phyloP scores from a whole-genome alignment of 2,797 vertebrate species.

The Morus bassanus region DNA sequence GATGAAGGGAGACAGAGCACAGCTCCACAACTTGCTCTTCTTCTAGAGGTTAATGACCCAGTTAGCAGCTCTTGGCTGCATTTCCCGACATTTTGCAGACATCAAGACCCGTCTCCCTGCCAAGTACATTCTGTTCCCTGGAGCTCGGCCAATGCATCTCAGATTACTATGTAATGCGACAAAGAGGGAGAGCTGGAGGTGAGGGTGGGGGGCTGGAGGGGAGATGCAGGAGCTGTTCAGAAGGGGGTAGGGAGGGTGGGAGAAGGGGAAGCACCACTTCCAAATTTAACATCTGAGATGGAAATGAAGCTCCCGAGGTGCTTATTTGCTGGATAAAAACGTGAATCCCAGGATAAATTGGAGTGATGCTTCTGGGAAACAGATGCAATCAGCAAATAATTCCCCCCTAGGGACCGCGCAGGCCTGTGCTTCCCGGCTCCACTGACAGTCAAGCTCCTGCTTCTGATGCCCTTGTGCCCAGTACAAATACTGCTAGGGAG shows the following conservation, averaged over 20 bases:
- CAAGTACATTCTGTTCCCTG: constrained; percentile 87
- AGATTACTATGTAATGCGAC: constrained; percentile 83
- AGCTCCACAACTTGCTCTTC: constrained; percentile 78
- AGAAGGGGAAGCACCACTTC: constrained; percentile 64
- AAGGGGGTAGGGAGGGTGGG: constrained; percentile 33
- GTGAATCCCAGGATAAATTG: constrained; percentile 45
- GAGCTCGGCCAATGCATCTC: constrained; percentile 81
- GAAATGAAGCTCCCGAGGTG: constrained; percentile 47
- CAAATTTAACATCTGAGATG: constrained; percentile 64
- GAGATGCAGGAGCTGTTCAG: constrained; percentile 5
- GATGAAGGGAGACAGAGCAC: constrained; percentile 76
- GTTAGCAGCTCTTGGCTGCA: constrained; percentile 85
- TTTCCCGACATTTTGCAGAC: constrained; percentile 85
- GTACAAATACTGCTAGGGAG: not conserved
- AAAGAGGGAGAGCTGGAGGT: constrained; percentile 78
- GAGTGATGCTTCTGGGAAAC: constrained; percentile 63
- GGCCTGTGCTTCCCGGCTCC: constrained; percentile 27
- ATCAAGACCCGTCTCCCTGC: constrained; percentile 79
- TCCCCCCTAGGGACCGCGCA: not conserved
- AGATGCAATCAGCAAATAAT: constrained; percentile 55
- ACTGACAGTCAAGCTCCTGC: constrained; percentile 16
- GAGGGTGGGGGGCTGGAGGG: constrained; percentile 57
- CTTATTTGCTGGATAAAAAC: constrained; percentile 33
- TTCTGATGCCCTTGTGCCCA: constrained; percentile 33
- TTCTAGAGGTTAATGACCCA: constrained; percentile 85